phyloP scores from a whole-genome alignment of 2,888 invertebrate species.

The Tubulanus polymorphus region DNA sequence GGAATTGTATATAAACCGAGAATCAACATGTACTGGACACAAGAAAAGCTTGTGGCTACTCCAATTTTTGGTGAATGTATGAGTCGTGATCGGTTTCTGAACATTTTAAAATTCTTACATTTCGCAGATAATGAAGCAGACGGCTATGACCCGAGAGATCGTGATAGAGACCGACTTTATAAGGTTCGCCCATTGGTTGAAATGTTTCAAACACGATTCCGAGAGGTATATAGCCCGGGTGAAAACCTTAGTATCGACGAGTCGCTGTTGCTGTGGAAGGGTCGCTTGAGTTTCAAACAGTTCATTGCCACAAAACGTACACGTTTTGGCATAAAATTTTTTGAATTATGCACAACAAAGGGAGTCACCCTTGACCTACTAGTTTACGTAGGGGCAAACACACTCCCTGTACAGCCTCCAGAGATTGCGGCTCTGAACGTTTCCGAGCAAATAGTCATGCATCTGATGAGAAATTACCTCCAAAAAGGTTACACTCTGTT shows the following conservation, averaged over 20 bases:
- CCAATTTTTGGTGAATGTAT: not conserved
- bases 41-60: not conserved
- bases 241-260: conserved; percentile 3
- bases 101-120: not conserved
- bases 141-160: not conserved
- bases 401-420: too few relatives aligned
- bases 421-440: too few relatives aligned
- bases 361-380: not conserved
- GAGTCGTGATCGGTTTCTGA: not conserved
- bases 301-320: not conserved
- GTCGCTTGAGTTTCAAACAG: not conserved
- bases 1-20: not conserved
- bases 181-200: conserved; percentile 3
- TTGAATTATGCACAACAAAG: conserved; percentile 4
- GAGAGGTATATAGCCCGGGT: not conserved
- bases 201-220: not conserved
- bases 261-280: not conserved
- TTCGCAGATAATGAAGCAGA: not conserved
- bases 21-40: not conserved
- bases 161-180: not conserved
- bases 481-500: not conserved
- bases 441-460: too few relatives aligned
- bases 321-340: conserved; percentile 2
- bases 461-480: too few relatives aligned
- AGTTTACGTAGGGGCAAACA: conserved; percentile 10